These are phyloP conservation scores for Oedothorax gibbosus DNA, from an alignment of 1,140 invertebrate genomes.

Conservation along the genomic window DNA sequence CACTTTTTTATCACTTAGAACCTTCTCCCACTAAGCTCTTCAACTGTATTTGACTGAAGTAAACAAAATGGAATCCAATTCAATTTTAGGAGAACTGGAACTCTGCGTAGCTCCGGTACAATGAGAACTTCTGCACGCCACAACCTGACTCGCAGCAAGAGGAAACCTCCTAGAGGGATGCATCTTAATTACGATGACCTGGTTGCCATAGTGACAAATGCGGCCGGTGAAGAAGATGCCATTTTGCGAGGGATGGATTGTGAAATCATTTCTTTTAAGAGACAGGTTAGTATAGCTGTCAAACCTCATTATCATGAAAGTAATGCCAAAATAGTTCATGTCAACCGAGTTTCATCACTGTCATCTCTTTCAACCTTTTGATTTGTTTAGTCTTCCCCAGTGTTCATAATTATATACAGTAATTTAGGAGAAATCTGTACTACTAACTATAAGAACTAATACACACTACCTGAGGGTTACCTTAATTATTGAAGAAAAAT, in stretches of 20 bases:
- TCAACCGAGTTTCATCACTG: too few species aligned
- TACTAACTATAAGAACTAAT: too few species aligned
- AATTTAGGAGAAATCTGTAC: too few species aligned
- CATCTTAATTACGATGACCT: conserved; percentile 97
- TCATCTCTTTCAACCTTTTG: conserved; percentile 9
- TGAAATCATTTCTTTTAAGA: conserved; percentile 91
- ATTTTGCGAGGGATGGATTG: conserved; percentile 91
- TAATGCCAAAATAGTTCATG: too few species aligned
- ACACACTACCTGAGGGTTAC: too few species aligned
- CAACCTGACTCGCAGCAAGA: conserved; percentile 77
- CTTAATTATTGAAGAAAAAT: too few species aligned
- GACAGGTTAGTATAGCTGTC: conserved; percentile 78
- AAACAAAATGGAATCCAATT: too few species aligned
- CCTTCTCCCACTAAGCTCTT: too few species aligned
- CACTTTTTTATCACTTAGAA: too few species aligned
- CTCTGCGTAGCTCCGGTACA: conserved; percentile 78
- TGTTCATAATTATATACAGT: too few species aligned
- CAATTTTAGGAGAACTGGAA: conserved; percentile 78
- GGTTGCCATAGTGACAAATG: conserved; percentile 81
- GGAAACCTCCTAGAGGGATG: conserved; percentile 94
- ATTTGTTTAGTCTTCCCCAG: not conserved
- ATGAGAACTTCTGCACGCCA: conserved; percentile 68
- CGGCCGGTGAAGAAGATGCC: conserved; percentile 80
- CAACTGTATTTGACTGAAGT: too few species aligned
- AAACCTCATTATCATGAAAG: too few species aligned